Conservation (phyloP, 1,140 invertebrate species). For the Drosophila kohkoa region DNA sequence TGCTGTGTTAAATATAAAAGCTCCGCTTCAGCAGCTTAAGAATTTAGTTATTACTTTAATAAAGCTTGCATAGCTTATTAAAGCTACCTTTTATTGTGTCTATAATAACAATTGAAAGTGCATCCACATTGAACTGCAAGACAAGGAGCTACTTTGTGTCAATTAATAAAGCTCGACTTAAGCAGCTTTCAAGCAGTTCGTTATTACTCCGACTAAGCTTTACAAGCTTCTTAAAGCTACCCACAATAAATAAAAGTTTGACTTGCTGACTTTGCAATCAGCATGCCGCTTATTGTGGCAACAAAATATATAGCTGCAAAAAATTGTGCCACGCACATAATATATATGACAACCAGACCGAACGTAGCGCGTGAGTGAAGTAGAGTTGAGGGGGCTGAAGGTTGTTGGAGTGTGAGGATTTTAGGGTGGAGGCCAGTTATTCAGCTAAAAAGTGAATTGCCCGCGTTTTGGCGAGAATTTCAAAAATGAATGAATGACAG, state of each 20-base stretch:
- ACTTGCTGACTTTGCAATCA: not conserved
- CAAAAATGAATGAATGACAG: conserved; percentile 53
- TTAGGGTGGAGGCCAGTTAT: not conserved
- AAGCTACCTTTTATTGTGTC: too few relatives aligned
- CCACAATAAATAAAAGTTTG: not conserved
- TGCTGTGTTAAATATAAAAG: too few relatives aligned
- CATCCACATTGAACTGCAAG: too few relatives aligned
- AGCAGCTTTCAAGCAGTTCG: too few relatives aligned
- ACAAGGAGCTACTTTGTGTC: too few relatives aligned
- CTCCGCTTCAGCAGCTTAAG: too few relatives aligned
- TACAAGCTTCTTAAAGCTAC: not conserved
- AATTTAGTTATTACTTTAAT: too few relatives aligned
- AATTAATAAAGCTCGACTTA: too few relatives aligned
- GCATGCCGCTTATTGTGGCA: not conserved
- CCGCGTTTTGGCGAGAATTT: conserved; percentile 39
- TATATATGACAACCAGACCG: conserved; percentile 24
- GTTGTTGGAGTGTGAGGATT: not conserved
- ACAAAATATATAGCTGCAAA: not conserved
- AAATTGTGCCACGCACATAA: conserved; percentile 26
- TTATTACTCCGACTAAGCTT: too few relatives aligned
- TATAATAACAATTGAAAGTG: too few relatives aligned
- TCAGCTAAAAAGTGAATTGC: conserved; percentile 35
- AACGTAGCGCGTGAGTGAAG: not conserved
- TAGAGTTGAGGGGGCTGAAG: too few relatives aligned
- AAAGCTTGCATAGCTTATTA: too few relatives aligned